Base-by-base conservation (phyloP, 2,888 invertebrate species). In the Drosophila macrospina region DNA sequence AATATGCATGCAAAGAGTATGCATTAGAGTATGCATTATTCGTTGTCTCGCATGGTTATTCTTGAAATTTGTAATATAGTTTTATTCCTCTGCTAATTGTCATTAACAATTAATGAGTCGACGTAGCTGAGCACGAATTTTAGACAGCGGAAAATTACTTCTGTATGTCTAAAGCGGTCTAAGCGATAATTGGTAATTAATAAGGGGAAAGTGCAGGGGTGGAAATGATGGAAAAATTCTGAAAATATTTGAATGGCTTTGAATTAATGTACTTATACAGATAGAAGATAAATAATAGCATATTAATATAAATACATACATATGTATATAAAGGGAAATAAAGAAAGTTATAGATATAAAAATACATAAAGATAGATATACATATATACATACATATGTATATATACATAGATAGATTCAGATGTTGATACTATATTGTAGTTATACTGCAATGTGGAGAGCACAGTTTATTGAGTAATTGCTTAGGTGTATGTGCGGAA, bases 81-180 rank as follows among this genome's bases (percentile, higher is more conserved):
- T 74, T 74, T 69, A 76, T 69, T 44, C 41, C 45, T 36, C 15
- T 84, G 78, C 72, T 88, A 86, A 80, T 84, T 78, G 66, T 45
- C 51, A 52, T 61, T 67, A 47, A 54, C 67, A 63, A 42, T 65
- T 67, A 64, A 82, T 86, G 69, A 72, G 69, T 74, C 30, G 67
- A 52, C 56, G 68, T 50, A 15, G 26, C 39, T n/a, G 26, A 13
- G 51, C 85, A 86, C 86, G 83, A 86, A 44, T 62, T 62, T 68
- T 55, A 26, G 39, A 30, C 50, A 84, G 65, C 69, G 89, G 85
- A 88, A 88, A 84, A 76, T 70, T 78, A 83, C 80, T 32, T n/a
- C n/a, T n/a, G n/a, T n/a, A n/a, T n/a, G n/a, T 48, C 50, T 20
- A 20, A 20, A 20, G 20, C 20, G 20, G 42, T 10, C 32, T 24